These are phyloP conservation scores for Bos javanicus DNA, from an alignment of 2,113 vertebrate genomes.

Conservation along the genomic window DNA sequence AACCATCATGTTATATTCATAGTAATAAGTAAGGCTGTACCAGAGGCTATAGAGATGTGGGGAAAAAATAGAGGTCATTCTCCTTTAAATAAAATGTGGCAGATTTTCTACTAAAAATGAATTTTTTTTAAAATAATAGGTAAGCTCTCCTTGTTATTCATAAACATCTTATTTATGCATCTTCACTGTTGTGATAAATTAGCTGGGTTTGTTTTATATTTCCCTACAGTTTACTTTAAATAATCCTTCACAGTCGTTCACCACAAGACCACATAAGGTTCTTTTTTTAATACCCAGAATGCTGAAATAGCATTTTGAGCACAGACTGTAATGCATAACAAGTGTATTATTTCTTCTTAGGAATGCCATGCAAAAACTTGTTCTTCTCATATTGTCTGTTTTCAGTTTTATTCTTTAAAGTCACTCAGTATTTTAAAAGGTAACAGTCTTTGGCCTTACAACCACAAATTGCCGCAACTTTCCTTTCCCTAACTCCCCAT, in stretches of 20 bases:
- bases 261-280: constrained; percentile 85
- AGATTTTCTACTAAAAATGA: constrained; percentile 73
- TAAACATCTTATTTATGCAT: constrained; percentile 85
- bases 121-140: constrained; percentile 79
- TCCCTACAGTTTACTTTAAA: constrained; percentile 86
- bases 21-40: constrained; percentile 20
- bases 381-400: constrained; percentile 76
- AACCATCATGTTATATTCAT: constrained; percentile 44
- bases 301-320: constrained; percentile 86
- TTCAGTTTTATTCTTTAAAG: constrained; percentile 80
- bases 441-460: not conserved
- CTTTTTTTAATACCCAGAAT: constrained; percentile 86
- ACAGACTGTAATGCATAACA: constrained; percentile 85
- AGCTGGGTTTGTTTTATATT: constrained; percentile 86
- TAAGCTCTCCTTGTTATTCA: constrained; percentile 83
- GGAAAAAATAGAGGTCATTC: constrained; percentile 63
- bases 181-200: constrained; percentile 86
- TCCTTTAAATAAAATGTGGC: constrained; percentile 78
- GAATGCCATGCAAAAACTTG: constrained; percentile 81
- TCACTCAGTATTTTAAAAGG: constrained; percentile 71
- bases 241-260: constrained; percentile 86
- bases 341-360: constrained; percentile 85
- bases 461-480: not conserved
- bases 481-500: not conserved
- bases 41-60: constrained; percentile 16